Conservation (phyloP, 2,113 vertebrate species). For the Oncorhynchus kisutch region DNA sequence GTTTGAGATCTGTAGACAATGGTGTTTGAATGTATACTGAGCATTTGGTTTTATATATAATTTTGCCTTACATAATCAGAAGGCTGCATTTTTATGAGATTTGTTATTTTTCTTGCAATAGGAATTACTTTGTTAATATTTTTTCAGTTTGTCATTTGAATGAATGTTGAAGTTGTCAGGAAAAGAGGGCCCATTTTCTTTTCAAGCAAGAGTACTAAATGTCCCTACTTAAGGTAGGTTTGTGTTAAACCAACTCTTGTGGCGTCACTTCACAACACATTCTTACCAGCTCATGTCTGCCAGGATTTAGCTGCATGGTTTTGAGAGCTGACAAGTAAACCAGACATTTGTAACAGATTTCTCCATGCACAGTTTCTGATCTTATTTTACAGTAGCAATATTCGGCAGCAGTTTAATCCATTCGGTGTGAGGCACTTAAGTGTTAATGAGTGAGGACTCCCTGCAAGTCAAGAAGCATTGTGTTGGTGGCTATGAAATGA, state of each 20-base stretch:
- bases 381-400: too few species aligned
- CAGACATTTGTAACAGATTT: background rate
- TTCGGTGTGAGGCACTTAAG: background rate
- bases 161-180: conserved; percentile 5
- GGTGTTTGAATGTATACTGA: conserved; percentile 73
- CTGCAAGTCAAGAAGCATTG: background rate
- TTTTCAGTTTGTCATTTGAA: conserved; percentile 46
- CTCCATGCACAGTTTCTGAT: background rate
- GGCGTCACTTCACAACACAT: conserved; percentile 14
- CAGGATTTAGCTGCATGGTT: background rate
- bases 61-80: conserved; percentile 67
- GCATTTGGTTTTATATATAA: conserved; percentile 54
- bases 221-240: conserved; percentile 21
- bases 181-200: conserved; percentile 24
- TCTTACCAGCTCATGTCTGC: background rate
- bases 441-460: background rate
- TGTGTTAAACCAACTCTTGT: conserved; percentile 15
- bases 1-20: conserved; percentile 44
- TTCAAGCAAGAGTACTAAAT: conserved; percentile 32
- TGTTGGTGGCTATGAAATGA: conserved; percentile 8
- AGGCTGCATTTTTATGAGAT: conserved; percentile 71
- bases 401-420: background rate
- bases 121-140: conserved; percentile 49
- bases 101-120: conserved; percentile 64
- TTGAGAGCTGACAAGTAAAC: background rate